Percentiles rank a stretch among this genome's conserved stretches.
Evolutionary conservation across 2,113 vertebrate species (phyloP).

Genomic region (Nesogale talazaci): DNA sequence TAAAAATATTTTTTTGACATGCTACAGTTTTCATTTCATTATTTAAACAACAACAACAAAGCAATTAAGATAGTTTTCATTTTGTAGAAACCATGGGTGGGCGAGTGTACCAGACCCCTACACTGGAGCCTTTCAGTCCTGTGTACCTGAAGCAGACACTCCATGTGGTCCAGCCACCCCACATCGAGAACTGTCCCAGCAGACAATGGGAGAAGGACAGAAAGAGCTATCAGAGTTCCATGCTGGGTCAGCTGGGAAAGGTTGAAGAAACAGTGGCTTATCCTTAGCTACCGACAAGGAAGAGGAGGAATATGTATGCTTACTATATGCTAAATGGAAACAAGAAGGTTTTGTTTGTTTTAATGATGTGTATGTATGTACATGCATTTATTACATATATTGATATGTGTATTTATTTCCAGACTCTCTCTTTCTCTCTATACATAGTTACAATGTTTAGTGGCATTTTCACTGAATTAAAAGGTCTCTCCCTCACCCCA

Average conservation of each 20-base stretch:
- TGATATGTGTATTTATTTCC: no score
- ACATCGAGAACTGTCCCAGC: neutral
- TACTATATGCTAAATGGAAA: neutral
- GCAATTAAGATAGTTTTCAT: neutral
- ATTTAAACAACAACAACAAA: neutral
- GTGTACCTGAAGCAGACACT: neutral
- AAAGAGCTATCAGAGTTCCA: no score
- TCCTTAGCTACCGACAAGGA: neutral
- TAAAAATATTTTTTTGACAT: neutral
- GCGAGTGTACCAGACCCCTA: neutral
- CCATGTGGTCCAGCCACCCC: neutral
- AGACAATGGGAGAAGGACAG: neutral
- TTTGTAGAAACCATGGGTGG: neutral
- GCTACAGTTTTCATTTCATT: neutral
- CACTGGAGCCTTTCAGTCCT: neutral
- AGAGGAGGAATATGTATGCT: neutral
- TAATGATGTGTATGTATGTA: no score
- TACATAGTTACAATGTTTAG: no score
- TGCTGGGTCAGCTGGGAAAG: neutral
- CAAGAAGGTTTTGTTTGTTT: neutral
- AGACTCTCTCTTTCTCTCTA: no score
- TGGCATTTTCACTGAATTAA: neutral
- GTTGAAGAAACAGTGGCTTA: neutral
- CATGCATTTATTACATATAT: no score
- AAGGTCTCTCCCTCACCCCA: conserved; percentile 6